Evolutionary conservation across 2,888 invertebrate genomes (phyloP).

Genomic region (Sarcophaga caerulescens): DNA sequence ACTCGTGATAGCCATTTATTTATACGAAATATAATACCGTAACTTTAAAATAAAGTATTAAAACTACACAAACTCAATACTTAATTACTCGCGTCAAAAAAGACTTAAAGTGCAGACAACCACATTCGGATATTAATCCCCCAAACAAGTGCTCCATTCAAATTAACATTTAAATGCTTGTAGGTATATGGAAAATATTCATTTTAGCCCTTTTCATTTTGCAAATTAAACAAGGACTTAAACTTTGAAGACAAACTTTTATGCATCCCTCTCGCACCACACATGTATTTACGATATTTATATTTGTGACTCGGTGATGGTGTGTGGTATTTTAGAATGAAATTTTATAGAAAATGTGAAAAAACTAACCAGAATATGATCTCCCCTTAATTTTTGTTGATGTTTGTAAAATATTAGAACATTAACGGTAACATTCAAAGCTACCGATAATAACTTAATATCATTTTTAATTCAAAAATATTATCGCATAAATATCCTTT

Average conservation of each 20-base stretch:
- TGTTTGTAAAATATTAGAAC: slow-evolving; percentile 46
- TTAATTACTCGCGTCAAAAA: neutral
- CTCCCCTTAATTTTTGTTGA: neutral
- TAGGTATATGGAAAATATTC: slow-evolving; percentile 22
- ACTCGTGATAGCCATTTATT: no score
- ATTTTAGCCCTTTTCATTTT: slow-evolving; percentile 9
- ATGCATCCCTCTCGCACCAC: neutral
- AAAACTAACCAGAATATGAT: slow-evolving; percentile 19
- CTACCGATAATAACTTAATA: slow-evolving; percentile 79
- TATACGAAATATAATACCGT: no score
- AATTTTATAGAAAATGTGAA: slow-evolving; percentile 26
- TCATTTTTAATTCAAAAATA: slow-evolving; percentile 77
- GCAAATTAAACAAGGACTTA: neutral
- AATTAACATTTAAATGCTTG: slow-evolving; percentile 39
- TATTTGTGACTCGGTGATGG: slow-evolving; percentile 4
- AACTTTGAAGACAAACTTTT: neutral
- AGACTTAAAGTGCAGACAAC: slow-evolving; percentile 21
- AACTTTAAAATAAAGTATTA: no score
- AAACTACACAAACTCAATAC: neutral
- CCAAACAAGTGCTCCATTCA: slow-evolving; percentile 49
- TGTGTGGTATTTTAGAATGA: slow-evolving; percentile 21
- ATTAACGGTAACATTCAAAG: slow-evolving; percentile 66
- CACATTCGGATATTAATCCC: slow-evolving; percentile 47
- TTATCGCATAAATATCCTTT: slow-evolving; percentile 62
- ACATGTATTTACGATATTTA: neutral